Conservation (phyloP, 2,113 vertebrate genomes). For the Vulpes vulpes region DNA sequence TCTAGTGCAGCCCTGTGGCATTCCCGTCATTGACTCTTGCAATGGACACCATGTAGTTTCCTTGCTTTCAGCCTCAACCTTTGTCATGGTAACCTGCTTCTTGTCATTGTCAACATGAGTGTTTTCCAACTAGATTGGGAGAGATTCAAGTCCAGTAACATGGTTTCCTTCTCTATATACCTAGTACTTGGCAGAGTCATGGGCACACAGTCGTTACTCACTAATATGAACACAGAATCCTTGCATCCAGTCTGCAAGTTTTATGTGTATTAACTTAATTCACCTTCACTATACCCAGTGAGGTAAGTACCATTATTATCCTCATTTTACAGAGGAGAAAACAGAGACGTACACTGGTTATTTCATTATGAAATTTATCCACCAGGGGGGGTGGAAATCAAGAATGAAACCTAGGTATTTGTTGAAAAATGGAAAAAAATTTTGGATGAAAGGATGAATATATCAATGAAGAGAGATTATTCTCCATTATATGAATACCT, state of each 20-base stretch:
- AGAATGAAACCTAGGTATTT: neutral
- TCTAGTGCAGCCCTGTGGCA: neutral
- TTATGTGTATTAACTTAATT: neutral
- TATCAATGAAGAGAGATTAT: neutral
- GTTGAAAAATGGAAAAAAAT: neutral
- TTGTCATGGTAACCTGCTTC: neutral
- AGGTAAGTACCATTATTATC: neutral
- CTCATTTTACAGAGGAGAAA: neutral
- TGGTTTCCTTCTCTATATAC: neutral
- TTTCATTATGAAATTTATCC: neutral
- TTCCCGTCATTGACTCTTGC: neutral
- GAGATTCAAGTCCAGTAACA: neutral
- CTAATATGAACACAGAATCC: neutral
- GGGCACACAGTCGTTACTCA: neutral
- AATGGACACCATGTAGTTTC: neutral
- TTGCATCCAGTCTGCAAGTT: neutral
- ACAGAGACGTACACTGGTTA: neutral
- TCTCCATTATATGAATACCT: neutral
- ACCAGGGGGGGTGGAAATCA: neutral
- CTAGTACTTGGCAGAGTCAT: neutral
- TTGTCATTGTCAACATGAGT: neutral
- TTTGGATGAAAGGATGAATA: neutral
- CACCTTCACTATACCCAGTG: neutral
- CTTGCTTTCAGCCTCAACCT: neutral
- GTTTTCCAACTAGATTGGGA: neutral